Evolutionary conservation across 2,113 vertebrate species (phyloP), one percentile per base, ranked within the genome.

Genomic region (Prunella himalayana): DNA sequence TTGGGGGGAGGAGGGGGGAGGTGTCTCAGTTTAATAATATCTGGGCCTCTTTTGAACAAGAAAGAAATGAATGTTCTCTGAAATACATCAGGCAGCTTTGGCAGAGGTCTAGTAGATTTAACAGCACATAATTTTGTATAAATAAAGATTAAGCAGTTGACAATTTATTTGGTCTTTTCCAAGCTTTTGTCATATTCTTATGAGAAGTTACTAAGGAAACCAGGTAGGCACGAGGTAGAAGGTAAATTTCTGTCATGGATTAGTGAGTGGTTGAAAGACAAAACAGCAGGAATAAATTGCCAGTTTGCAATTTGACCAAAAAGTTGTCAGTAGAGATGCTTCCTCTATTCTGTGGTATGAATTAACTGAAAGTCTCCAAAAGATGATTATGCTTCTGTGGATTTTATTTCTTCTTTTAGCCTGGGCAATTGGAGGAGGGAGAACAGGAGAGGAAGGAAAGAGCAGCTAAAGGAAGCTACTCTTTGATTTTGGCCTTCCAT

Each of bases 131-230:
- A 17, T 71, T 84, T 84, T 84, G 42, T 8, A 1, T 60, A 82
- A 90, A 72, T 54, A 73, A 66, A 70, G 47, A 91, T 49, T 47
- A 68, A 61, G 73, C 24, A 41, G 10, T 39, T 70, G 56, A 86
- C 44, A 93, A 66, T 70, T 82, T 93, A 53, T 86, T 75, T 60
- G 68, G 35, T 39, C 17, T 94, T 86, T 92, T 39, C 37, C n/a
- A 77, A 78, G 65, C 31, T 71, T 92, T 86, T 92, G 39, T 86
- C 50, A 73, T 70, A 53, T 66, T 92, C 72, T 70, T 68, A 56
- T 1, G 0, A 82, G 75, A 88, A 90, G 91, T 96, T 95, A 91
- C 86, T 91, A 92, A 79, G 91, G 94, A 91, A 94, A 94, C 54
- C 47, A 88, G 86, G 83, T 91, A 91, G 57, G 59, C 65, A 56